These are phyloP conservation scores for Acridotheres tristis DNA, from an alignment of 2,797 vertebrate species.

Conservation along the genomic window DNA sequence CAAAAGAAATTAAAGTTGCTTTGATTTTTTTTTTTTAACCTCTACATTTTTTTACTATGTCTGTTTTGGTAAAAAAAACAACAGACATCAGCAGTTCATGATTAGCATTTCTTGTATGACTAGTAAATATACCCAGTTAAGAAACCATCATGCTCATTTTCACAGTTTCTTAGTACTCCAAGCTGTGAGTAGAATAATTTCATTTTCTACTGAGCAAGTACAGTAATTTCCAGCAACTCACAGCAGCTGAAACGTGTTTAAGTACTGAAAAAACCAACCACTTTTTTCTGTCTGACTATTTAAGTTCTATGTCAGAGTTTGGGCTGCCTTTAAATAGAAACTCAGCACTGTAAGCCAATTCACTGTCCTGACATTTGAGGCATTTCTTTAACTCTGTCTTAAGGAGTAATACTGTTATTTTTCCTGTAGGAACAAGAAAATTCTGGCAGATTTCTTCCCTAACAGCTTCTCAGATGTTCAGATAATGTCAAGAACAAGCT, in stretches of 20 bases:
- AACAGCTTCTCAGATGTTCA: not conserved
- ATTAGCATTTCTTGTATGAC: not conserved
- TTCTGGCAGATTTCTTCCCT: not conserved
- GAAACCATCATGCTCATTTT: not conserved
- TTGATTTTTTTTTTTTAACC: not conserved
- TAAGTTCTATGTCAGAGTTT: not conserved
- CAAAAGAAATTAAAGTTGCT: not conserved
- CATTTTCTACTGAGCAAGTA: conserved; percentile 17
- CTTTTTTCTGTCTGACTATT: conserved; percentile 47
- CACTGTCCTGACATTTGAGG: not conserved
- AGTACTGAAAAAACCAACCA: not conserved
- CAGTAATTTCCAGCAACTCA: conserved; percentile 66
- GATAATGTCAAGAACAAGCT: not conserved
- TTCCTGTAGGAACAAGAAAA: conserved; percentile 27
- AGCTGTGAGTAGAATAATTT: conserved; percentile 45
- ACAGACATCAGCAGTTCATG: not conserved
- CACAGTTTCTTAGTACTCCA: not conserved
- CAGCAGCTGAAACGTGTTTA: conserved; percentile 36
- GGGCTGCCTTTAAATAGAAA: conserved; percentile 28
- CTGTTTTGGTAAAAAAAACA: not conserved
- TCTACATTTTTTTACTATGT: not conserved
- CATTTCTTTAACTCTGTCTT: conserved; percentile 19
- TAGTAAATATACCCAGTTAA: not conserved
- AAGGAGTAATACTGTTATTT: not conserved
- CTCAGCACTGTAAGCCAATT: not conserved